Percentiles rank a stretch among this genome's conserved stretches.
Evolutionary conservation across 2,888 invertebrate genomes (phyloP).

Genomic region (Idaea dimidiata): DNA sequence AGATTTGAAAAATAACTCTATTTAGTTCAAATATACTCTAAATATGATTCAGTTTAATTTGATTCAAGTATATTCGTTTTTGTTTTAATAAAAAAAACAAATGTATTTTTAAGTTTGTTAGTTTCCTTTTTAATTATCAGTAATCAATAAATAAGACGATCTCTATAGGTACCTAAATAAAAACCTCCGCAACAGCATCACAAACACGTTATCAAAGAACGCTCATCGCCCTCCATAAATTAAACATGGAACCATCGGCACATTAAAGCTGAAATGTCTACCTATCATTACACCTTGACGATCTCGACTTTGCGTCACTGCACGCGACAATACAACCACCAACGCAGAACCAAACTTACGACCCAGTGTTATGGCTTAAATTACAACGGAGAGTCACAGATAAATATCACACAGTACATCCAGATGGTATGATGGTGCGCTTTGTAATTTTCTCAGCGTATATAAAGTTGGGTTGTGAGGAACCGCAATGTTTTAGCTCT

Average conservation of each 20-base stretch:
- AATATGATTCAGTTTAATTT: too few relatives aligned
- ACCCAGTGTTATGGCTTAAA: background rate
- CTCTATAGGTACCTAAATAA: too few relatives aligned
- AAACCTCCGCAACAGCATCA: background rate
- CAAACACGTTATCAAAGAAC: background rate
- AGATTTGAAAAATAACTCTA: too few relatives aligned
- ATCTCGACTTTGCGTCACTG: conserved; percentile 51
- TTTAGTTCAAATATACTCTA: too few relatives aligned
- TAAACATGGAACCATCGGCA: background rate
- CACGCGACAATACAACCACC: conserved; percentile 33
- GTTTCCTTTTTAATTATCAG: too few relatives aligned
- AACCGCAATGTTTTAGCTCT: background rate
- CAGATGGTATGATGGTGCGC: conserved; percentile 10
- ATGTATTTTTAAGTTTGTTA: too few relatives aligned
- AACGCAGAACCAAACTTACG: background rate
- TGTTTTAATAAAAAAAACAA: too few relatives aligned
- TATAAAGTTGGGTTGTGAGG: background rate
- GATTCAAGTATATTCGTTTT: too few relatives aligned
- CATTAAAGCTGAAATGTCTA: background rate
- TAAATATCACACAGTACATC: conserved; percentile 29
- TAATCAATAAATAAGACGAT: too few relatives aligned
- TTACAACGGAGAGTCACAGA: background rate
- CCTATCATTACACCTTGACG: background rate
- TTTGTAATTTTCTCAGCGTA: background rate
- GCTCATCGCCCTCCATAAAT: background rate